These are phyloP conservation scores for Cherax destructor DNA, from an alignment of 1,140 invertebrate species.

Conservation along the genomic window DNA sequence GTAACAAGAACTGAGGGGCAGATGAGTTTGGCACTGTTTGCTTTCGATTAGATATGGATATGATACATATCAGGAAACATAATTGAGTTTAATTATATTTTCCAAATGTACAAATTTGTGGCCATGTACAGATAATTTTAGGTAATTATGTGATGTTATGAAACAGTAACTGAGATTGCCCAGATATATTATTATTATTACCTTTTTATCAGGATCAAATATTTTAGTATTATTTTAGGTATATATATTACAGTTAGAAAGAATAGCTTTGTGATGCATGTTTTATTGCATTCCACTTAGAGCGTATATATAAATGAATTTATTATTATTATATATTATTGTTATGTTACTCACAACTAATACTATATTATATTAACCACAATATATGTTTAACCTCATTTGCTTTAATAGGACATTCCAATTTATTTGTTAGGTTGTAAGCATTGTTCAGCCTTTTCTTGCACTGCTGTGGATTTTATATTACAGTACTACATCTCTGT, in stretches of 20 bases:
- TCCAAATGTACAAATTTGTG: constrained; percentile 65
- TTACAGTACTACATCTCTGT: not conserved
- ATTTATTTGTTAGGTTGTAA: constrained; percentile 65
- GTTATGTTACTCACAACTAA: constrained; percentile 67
- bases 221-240: constrained; percentile 67
- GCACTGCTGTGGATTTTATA: not conserved
- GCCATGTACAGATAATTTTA: constrained; percentile 64
- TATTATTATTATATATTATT: constrained; percentile 61
- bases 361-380: constrained; percentile 56
- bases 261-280: constrained; percentile 48
- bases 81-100: constrained; percentile 20
- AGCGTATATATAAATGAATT: constrained; percentile 66
- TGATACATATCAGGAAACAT: constrained; percentile 45
- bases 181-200: constrained; percentile 30
- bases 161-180: constrained; percentile 38
- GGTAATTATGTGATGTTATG: constrained; percentile 37
- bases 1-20: not conserved
- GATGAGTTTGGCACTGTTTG: not conserved
- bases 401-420: constrained; percentile 70
- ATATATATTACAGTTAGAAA: constrained; percentile 50
- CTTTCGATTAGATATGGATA: not conserved
- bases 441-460: not conserved
- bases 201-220: constrained; percentile 63
- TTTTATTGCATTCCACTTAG: constrained; percentile 62
- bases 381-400: constrained; percentile 62